Base-by-base conservation (phyloP, 2,888 invertebrate species). In the Yponomeuta sedellus region DNA sequence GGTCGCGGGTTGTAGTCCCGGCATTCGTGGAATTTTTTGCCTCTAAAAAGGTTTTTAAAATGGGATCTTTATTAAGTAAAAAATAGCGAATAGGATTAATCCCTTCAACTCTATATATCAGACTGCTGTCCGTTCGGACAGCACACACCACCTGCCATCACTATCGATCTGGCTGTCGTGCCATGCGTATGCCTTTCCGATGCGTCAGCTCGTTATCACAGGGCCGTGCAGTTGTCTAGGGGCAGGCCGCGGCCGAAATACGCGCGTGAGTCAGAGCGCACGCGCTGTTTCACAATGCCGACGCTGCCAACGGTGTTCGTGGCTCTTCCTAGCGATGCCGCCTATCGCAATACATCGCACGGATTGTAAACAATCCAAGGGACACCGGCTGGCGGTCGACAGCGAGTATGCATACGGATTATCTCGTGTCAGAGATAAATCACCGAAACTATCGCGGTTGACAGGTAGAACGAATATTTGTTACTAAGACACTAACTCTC, bases 251-350 rank as follows among this genome's bases (percentile, higher is more conserved):
- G 69, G 70, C 72, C 75, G 52, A 88, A 90, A 91, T 88, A 89
- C 80, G 70, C 77, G 70, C 71, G 74, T 91, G 90, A 91, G 78
- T 89, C 90, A 90, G 34, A 34, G 71, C 73, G 75, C 56, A 57
- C 72, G 72, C 68, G 75, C 80, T 28, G 81, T 88, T 88, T 88
- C 85, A 86, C 87, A 84, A 83, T 85, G 79, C 79, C 81, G 82
- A 85, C 86, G 86, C 82, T 87, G 88, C 89, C 89, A 89, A 89
- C 88, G 82, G 82, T 83, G 86, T 83, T 82, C 83, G 81, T 86
- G 85, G 83, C 84, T 82, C 87, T 89, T 90, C 90, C 88, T 89
- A 86, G 81, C 84, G 80, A 79, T 75, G 75, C 74, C 75, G 28
- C 52, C 34, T 66, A 34, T 57, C 25, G 61, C 61, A 61, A 28